Conservation (phyloP, 2,797 vertebrate species). For the Sciaenops ocellatus region DNA sequence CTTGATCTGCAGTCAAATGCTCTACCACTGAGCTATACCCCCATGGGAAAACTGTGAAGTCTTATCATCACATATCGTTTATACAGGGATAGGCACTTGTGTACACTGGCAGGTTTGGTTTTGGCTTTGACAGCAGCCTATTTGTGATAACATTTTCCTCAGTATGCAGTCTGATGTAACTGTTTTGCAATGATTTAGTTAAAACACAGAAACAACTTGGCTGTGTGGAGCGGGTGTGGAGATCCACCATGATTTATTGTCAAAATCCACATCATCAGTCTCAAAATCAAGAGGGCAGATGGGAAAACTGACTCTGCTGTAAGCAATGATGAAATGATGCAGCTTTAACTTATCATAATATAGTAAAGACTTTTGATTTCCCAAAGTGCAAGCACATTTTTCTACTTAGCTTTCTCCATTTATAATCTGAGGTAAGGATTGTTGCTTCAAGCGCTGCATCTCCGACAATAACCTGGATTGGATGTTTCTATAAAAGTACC, state of each 20-base stretch:
- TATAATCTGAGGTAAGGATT: constrained; percentile 1
- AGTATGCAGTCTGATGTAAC: constrained; percentile 35
- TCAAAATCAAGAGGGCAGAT: background rate
- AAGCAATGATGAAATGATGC: background rate
- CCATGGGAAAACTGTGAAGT: background rate
- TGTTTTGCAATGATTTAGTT: constrained; percentile 23
- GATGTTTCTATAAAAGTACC: background rate
- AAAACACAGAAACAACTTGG: constrained; percentile 39
- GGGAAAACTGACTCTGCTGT: background rate
- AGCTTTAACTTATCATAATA: constrained; percentile 2
- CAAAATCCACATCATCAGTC: constrained; percentile 10
- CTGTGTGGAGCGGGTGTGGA: background rate
- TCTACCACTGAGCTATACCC: constrained; percentile 86
- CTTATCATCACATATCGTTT: background rate
- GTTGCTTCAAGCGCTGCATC: background rate
- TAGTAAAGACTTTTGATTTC: constrained; percentile 1
- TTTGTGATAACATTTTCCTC: constrained; percentile 7
- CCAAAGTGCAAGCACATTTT: constrained; percentile 6
- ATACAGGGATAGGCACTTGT: background rate
- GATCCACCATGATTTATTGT: constrained; percentile 7
- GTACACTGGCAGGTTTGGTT: background rate
- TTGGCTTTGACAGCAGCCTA: background rate
- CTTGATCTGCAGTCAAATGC: constrained; percentile 86
- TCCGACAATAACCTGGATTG: background rate
- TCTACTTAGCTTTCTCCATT: background rate